Conservation (phyloP, 37 sponge, comb jelly and placozoan species). For the Haliclona indistincta region DNA sequence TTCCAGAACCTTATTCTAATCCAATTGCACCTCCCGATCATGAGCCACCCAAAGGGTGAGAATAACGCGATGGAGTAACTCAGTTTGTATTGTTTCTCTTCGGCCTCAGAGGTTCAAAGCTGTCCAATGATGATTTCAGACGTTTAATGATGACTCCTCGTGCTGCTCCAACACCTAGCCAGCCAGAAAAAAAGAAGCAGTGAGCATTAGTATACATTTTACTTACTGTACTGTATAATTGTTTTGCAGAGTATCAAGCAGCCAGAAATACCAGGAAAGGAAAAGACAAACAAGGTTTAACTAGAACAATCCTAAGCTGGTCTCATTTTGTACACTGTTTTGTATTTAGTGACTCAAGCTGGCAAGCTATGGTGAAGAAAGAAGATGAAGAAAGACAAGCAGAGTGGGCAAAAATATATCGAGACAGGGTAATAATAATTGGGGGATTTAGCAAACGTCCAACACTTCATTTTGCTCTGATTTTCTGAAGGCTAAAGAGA, state of each 20-base stretch:
- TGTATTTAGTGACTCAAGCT: conserved; percentile 23
- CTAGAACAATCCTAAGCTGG: not conserved
- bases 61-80: no score
- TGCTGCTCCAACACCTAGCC: conserved; percentile 29
- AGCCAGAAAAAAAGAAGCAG: not conserved
- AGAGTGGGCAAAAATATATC: conserved; percentile 83
- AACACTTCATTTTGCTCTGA: not conserved
- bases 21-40: conserved; percentile 81
- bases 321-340: no score
- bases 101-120: conserved; percentile 24
- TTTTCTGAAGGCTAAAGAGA: conserved; percentile 78
- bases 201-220: not conserved
- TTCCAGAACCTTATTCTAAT: conserved; percentile 71
- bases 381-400: conserved; percentile 74
- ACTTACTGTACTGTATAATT: not conserved
- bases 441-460: not conserved
- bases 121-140: conserved; percentile 97
- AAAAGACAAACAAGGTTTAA: not conserved
- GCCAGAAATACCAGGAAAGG: not conserved
- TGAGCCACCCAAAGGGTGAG: conserved; percentile 15
- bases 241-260: not conserved
- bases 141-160: conserved; percentile 90
- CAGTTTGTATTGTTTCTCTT: not conserved
- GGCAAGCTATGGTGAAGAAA: conserved; percentile 40
- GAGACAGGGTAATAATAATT: conserved; percentile 77